Percentiles rank a stretch among this genome's conserved stretches.
Conservation (phyloP, 2,888 invertebrate genomes). For the Xanthia icteritia region DNA sequence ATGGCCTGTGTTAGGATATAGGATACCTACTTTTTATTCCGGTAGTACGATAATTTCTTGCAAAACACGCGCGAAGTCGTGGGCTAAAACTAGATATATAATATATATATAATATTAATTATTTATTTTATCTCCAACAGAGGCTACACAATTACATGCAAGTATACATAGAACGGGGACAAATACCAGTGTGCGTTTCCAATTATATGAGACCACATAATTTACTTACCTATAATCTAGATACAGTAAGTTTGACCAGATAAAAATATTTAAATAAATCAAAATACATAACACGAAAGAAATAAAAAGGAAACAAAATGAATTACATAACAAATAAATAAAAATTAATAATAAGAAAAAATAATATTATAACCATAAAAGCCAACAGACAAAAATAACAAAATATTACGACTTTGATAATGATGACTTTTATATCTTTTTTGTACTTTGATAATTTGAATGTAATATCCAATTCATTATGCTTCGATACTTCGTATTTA, state of each 20-base stretch:
- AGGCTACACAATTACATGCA: background rate
- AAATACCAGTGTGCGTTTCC: background rate
- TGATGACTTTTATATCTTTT: too few species aligned
- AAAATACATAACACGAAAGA: background rate
- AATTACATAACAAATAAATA: background rate
- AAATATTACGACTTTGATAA: too few species aligned
- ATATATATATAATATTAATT: too few species aligned
- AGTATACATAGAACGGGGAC: background rate
- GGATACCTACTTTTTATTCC: background rate
- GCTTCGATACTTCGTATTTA: too few species aligned
- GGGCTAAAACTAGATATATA: background rate
- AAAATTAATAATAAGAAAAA: background rate
- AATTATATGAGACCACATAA: background rate
- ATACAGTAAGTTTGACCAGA: background rate
- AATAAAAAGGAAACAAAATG: too few species aligned
- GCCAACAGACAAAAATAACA: background rate
- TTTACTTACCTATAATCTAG: background rate
- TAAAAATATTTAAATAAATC: background rate
- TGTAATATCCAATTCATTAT: too few species aligned
- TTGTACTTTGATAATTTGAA: too few species aligned
- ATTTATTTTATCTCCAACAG: background rate
- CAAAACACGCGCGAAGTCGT: too few species aligned
- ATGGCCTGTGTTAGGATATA: background rate
- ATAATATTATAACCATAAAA: background rate
- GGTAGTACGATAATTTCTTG: too few species aligned